phyloP scores from a whole-genome alignment of 2,797 vertebrate genomes.

The Moxostoma hubbsi region DNA sequence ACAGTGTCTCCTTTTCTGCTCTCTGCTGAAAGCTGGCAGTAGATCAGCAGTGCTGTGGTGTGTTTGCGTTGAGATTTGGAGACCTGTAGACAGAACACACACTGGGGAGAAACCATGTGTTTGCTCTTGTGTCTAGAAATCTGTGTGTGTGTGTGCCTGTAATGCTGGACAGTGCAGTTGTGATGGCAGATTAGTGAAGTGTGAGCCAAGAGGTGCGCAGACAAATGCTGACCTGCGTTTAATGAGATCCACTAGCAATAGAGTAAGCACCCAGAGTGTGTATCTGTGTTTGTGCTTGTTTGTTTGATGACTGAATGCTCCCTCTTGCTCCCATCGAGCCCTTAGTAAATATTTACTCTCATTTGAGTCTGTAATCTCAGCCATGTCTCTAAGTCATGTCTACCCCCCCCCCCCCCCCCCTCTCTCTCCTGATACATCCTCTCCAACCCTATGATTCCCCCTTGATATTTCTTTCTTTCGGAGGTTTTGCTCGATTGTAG shows the following conservation, averaged over 20 bases:
- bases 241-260: constrained; percentile 52
- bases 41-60: constrained; percentile 57
- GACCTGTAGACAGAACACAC: constrained; percentile 61
- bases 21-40: constrained; percentile 55
- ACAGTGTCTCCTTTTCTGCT: constrained; percentile 16
- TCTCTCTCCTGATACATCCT: constrained; percentile 26
- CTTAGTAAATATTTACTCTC: constrained; percentile 56
- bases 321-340: constrained; percentile 33
- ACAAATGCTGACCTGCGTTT: constrained; percentile 55
- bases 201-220: constrained; percentile 45
- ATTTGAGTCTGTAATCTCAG: constrained; percentile 52
- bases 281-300: constrained; percentile 45
- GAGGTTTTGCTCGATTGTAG: constrained; percentile 10
- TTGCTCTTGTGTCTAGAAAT: constrained; percentile 60
- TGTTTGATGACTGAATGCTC: constrained; percentile 48
- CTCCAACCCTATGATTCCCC: constrained; percentile 34
- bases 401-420: not conserved
- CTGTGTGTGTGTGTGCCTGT: constrained; percentile 25
- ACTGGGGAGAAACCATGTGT: constrained; percentile 55
- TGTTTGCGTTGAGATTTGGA: constrained; percentile 60
- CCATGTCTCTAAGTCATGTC: constrained; percentile 28
- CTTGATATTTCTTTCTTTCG: constrained; percentile 43
- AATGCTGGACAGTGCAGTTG: constrained; percentile 49
- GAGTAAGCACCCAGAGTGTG: constrained; percentile 7
- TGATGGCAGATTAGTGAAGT: constrained; percentile 59